phyloP scores from a whole-genome alignment of 2,113 vertebrate species.

The Zeus faber region DNA sequence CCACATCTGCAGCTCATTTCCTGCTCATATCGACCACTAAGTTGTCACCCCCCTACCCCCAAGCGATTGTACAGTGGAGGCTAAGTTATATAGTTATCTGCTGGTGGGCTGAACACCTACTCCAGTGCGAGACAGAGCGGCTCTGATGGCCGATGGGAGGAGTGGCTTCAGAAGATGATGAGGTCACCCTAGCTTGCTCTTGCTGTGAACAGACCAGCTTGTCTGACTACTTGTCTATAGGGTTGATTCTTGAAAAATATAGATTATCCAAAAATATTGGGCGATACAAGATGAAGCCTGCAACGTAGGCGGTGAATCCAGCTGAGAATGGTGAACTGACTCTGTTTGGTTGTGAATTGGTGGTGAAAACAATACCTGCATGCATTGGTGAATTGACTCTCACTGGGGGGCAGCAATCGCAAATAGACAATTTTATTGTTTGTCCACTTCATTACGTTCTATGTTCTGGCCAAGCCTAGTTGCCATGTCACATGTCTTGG shows the following conservation, averaged over 20 bases:
- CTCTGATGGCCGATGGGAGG: slow-evolving; percentile 29
- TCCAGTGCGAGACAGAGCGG: slow-evolving; percentile 34
- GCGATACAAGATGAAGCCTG: no score
- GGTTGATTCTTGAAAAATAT: no score
- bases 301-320: no score
- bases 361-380: no score
- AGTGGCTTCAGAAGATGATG: slow-evolving; percentile 29
- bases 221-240: background rate
- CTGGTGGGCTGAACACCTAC: slow-evolving; percentile 35
- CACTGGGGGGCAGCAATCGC: no score
- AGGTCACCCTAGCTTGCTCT: slow-evolving; percentile 35
- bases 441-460: no score
- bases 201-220: slow-evolving; percentile 9
- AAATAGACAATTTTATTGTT: no score
- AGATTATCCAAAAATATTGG: no score
- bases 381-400: no score
- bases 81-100: slow-evolving; percentile 35
- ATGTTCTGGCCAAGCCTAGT: slow-evolving; percentile 30
- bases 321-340: no score
- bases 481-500: slow-evolving; percentile 29
- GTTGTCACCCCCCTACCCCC: slow-evolving; percentile 37
- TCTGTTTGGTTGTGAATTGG: no score
- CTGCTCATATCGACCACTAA: slow-evolving; percentile 46
- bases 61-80: slow-evolving; percentile 8
- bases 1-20: slow-evolving; percentile 69